A percentile compares a stretch with the other conserved stretches of the same genome.
Conservation (phyloP, 2,113 vertebrate genomes). For the Sciurus niger region DNA sequence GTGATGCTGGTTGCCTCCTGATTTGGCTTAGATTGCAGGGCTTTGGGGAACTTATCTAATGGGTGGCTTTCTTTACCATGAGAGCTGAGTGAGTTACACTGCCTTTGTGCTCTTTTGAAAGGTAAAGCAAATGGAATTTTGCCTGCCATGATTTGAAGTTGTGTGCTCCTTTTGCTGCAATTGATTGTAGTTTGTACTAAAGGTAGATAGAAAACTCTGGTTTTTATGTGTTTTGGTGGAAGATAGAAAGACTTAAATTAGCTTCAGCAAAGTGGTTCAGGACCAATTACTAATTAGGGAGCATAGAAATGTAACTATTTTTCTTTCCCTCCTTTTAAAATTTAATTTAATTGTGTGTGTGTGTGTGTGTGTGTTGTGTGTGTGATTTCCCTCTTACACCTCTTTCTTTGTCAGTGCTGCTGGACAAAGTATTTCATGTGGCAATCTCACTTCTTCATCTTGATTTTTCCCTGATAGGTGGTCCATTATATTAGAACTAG, state of each 20-base stretch:
- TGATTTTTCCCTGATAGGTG: constrained; percentile 33
- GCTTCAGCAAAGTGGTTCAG: neutral
- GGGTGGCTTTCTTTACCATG: constrained; percentile 41
- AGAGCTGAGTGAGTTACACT: constrained; percentile 34
- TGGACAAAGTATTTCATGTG: neutral
- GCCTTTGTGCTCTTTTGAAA: constrained; percentile 72
- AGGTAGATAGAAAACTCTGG: neutral
- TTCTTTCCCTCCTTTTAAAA: neutral
- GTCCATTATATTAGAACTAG: neutral
- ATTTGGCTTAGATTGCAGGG: constrained; percentile 56
- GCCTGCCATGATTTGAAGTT: neutral
- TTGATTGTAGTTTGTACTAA: neutral
- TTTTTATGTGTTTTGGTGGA: constrained; percentile 1
- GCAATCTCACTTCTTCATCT: constrained; percentile 5
- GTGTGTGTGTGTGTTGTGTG: too few species aligned
- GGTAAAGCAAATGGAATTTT: constrained; percentile 58
- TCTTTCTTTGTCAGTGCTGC: neutral
- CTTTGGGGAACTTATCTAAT: constrained; percentile 63
- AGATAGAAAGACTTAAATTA: neutral
- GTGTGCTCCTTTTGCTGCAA: neutral
- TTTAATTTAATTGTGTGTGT: too few species aligned
- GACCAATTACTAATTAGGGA: neutral
- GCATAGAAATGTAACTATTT: neutral
- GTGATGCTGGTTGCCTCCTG: constrained; percentile 37
- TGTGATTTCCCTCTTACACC: neutral